A percentile compares a stretch with the other conserved stretches of the same genome.
phyloP scores from a whole-genome alignment of 2,113 vertebrate genomes.

The Bubo blakistoni region DNA sequence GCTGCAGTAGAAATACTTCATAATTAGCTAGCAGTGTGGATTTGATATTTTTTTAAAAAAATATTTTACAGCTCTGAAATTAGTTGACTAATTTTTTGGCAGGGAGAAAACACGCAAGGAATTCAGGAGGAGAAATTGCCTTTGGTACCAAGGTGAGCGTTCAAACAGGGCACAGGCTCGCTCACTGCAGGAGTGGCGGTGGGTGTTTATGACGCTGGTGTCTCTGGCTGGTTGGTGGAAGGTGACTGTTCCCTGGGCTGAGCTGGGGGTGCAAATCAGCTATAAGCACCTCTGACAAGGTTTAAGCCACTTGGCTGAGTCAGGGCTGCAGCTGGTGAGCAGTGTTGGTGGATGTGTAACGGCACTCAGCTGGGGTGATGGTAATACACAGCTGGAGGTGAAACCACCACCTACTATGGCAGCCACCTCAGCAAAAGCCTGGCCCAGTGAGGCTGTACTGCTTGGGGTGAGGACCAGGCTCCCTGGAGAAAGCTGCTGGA shows the following conservation, averaged over 20 bases:
- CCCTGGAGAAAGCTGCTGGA: not conserved
- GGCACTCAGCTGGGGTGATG: not conserved
- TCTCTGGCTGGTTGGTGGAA: not conserved
- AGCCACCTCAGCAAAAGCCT: not conserved
- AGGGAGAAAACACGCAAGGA: not conserved
- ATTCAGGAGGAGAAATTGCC: not conserved
- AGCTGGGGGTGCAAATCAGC: not conserved
- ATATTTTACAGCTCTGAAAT: not conserved
- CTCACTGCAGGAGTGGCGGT: not conserved
- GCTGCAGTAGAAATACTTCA: not conserved
- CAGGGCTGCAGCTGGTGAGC: not conserved
- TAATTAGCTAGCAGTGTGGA: not conserved
- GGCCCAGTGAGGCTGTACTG: not conserved
- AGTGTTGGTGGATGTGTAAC: not conserved
- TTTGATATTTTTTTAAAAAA: not conserved
- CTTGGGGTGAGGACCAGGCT: not conserved
- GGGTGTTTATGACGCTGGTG: not conserved
- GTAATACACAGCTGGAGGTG: not conserved
- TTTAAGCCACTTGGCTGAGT: not conserved
- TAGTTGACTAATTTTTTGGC: not conserved
- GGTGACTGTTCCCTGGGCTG: not conserved
- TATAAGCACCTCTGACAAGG: not conserved
- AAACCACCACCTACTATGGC: not conserved
- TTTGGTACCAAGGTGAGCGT: not conserved
- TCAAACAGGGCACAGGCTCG: not conserved